Evolutionary conservation across 2,888 invertebrate species (phyloP), one percentile per base, ranked within the genome.

Genomic region (Tridacna gigas): DNA sequence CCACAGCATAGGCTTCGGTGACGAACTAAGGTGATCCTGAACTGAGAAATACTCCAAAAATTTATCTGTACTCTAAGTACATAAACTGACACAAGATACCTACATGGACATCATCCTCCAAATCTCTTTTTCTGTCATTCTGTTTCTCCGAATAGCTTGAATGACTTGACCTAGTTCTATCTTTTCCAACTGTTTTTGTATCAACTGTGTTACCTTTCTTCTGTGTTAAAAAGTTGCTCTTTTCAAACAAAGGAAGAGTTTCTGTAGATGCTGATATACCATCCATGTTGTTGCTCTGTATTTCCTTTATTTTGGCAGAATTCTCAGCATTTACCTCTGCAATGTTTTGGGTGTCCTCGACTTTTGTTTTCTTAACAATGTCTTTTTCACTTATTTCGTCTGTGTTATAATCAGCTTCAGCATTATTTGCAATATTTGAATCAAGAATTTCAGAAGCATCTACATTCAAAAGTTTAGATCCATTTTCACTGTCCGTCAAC

Each of bases 181-280:
- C 37, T 7, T 37, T 37, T 12, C 20, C 74, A 13, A 20, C 18
- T 4, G 26, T 22, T 63, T 45, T 25, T 47, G 22, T 47, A 48
- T 37, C 75, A 47, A 48, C 48, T n/a, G 26, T 69, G 15, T 75
- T 67, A 63, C 74, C 83, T 60, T 80, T 80, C 20, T 86, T 86
- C 67, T 89, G 69, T 12, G 83, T 82, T 26, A 85, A 56, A 45
- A 82, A 88, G 51, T 88, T 84, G 37, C 82, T 86, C 67, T 84
- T 87, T 67, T 91, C 91, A 88, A 91, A 91, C 82, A 91, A 91
- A 79, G 90, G 90, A 18, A 85, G 87, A 25, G 90, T 90, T 74
- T 89, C 88, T 25, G 90, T 90, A 61, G 75, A 81, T 37, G 51
- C 78, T 47, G 45, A n/a, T 18, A 26, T 15, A 12, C 45, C 45